Base-by-base conservation (phyloP, 2,888 invertebrate genomes). In the Leptinotarsa peninsularis region DNA sequence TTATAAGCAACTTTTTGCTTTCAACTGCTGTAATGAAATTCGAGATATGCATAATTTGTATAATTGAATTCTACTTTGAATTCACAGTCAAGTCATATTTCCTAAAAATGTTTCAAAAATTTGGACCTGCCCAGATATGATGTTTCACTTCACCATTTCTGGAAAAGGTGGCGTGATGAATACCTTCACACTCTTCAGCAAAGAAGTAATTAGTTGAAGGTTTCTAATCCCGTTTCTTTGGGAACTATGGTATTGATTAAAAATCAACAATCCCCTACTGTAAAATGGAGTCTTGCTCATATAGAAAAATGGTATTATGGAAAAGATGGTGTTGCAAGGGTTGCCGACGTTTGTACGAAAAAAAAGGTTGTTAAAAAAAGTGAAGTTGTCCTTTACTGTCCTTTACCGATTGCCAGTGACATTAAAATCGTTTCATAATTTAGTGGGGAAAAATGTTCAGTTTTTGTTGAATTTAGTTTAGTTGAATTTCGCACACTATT, bases 191-290 rank as follows among this genome's bases (percentile, higher is more conserved):
- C 58, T 15, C 58, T 73, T 10, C 67, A 67, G 15, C 58, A 72
- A 54, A 50, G 23, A 33, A 17, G 50, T n/a, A 74, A 70, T 17
- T 70, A 69, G 70, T 49, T 74, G 23, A 49, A 69, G 2, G 58
- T 18, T 17, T 63, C 50, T 15, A n/a, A 23, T 63, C 49, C 66
- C 3, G 54, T 68, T 33, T 33, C 2, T n/a, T 27, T 58, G 13
- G 71, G 71, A 66, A 71, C 66, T 10, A n/a, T 74, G 4, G 66
- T 74, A 3, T 43, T 71, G 5, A 68, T 74, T 18, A 71, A 74
- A 66, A 50, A 74, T 43, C 0, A 33, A 33, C 27, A 33, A 33
- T 5, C 27, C 5, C 27, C 1, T 4, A 4, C 27, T 27, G 4
- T 58, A 13, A 69, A 70, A 15, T 73, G 73, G 67, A 54, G n/a